A percentile compares a stretch with the other conserved stretches of the same genome.
These are phyloP conservation scores for Cartodere bifasciata DNA, from an alignment of 2,888 invertebrate genomes.

Conservation along the genomic window DNA sequence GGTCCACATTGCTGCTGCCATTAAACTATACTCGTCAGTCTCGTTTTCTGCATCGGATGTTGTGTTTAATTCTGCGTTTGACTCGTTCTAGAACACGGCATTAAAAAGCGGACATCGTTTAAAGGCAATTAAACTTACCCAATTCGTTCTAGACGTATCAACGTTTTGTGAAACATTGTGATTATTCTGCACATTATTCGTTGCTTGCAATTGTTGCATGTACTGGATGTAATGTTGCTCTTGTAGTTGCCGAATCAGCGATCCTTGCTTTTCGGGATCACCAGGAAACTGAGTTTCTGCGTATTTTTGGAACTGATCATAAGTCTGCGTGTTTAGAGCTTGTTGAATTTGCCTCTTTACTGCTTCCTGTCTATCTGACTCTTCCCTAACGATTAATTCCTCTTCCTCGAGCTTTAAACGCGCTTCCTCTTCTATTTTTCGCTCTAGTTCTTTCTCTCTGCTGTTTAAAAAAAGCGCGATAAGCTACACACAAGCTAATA, in stretches of 20 bases:
- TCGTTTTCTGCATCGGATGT: neutral
- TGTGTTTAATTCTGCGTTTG: neutral
- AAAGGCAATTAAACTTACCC: constrained; percentile 9
- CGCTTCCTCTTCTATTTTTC: constrained; percentile 44
- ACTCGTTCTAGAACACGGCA: no score
- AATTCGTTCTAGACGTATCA: constrained; percentile 15
- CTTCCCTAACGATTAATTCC: constrained; percentile 49
- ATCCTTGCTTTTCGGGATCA: constrained; percentile 82
- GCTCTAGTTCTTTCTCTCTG: constrained; percentile 45
- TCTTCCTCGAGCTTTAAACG: constrained; percentile 48
- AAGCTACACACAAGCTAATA: constrained; percentile 1
- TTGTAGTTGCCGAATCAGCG: constrained; percentile 86
- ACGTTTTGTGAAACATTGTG: constrained; percentile 14
- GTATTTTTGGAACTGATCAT: constrained; percentile 75
- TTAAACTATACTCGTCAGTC: neutral
- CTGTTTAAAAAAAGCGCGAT: constrained; percentile 12
- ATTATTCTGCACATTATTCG: constrained; percentile 24
- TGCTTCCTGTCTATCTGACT: constrained; percentile 49
- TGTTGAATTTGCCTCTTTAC: constrained; percentile 80
- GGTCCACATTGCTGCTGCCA: constrained; percentile 90
- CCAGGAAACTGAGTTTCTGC: constrained; percentile 88
- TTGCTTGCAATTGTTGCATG: constrained; percentile 77
- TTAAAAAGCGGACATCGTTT: no score
- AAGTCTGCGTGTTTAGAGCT: constrained; percentile 91
- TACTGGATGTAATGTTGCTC: constrained; percentile 99